Percentiles rank a stretch among this genome's conserved stretches.
phyloP scores from a whole-genome alignment of 2,888 invertebrate species.

The Cerastis leucographa region DNA sequence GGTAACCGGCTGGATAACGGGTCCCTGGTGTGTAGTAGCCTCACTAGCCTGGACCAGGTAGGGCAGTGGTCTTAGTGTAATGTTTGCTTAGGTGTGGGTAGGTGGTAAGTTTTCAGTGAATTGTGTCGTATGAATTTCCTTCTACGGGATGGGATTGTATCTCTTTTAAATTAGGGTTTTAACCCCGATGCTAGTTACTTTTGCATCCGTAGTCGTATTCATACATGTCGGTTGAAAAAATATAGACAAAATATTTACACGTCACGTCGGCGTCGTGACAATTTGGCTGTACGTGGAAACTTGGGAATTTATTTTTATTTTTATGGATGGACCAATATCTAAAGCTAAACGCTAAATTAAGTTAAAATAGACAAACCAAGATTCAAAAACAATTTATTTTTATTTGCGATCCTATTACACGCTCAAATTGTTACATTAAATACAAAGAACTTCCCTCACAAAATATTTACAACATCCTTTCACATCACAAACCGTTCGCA shows the following conservation, averaged over 20 bases:
- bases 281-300: background rate
- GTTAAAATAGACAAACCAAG: no score
- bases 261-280: background rate
- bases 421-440: background rate
- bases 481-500: slow-evolving; percentile 45
- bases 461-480: slow-evolving; percentile 28
- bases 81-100: slow-evolving; percentile 14
- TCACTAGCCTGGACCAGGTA: slow-evolving; percentile 49
- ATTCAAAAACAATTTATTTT: background rate
- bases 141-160: background rate
- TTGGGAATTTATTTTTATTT: background rate
- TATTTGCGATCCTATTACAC: no score
- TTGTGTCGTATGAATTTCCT: background rate
- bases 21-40: slow-evolving; percentile 79
- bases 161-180: background rate
- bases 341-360: background rate
- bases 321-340: background rate
- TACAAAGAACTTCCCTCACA: slow-evolving; percentile 12
- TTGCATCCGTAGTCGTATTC: no score
- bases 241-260: background rate
- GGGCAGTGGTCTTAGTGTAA: slow-evolving; percentile 40
- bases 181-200: no score
- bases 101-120: slow-evolving; percentile 12
- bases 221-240: background rate
- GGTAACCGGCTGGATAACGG: slow-evolving; percentile 72